phyloP scores from a whole-genome alignment of 2,113 vertebrate species.

The Datnioides undecimradiatus region DNA sequence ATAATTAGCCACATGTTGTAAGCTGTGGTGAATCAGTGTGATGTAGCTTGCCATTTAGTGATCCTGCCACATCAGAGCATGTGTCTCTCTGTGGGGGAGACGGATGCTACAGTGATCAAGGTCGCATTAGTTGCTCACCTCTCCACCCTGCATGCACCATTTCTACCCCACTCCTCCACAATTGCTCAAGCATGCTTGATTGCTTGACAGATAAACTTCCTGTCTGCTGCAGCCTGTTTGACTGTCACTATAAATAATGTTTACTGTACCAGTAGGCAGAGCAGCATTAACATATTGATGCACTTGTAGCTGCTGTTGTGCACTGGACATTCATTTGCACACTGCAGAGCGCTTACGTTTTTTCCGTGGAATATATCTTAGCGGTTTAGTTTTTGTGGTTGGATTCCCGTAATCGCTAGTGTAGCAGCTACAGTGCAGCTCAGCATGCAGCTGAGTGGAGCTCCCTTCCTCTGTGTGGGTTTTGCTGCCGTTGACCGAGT shows the following conservation, averaged over 20 bases:
- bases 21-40: constrained; percentile 32
- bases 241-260: constrained; percentile 15
- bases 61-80: constrained; percentile 37
- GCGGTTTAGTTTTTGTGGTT: constrained; percentile 17
- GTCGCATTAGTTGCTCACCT: constrained; percentile 18
- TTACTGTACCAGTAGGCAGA: not conserved
- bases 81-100: constrained; percentile 20
- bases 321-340: constrained; percentile 45
- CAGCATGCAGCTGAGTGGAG: constrained; percentile 52
- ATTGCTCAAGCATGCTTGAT: constrained; percentile 37
- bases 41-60: constrained; percentile 46
- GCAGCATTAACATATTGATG: not conserved
- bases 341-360: constrained; percentile 10
- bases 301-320: constrained; percentile 15
- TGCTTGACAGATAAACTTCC: constrained; percentile 24
- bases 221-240: constrained; percentile 24
- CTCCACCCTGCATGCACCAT: constrained; percentile 48
- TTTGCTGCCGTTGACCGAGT: constrained; percentile 39
- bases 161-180: constrained; percentile 3
- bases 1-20: constrained; percentile 37
- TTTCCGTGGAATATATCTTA: not conserved
- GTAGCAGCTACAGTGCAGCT: constrained; percentile 18
- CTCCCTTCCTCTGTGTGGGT: constrained; percentile 36
- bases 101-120: constrained; percentile 20
- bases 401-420: constrained; percentile 15